Base-by-base conservation (phyloP, 2,888 invertebrate genomes). In the Heliconius ismenius region DNA sequence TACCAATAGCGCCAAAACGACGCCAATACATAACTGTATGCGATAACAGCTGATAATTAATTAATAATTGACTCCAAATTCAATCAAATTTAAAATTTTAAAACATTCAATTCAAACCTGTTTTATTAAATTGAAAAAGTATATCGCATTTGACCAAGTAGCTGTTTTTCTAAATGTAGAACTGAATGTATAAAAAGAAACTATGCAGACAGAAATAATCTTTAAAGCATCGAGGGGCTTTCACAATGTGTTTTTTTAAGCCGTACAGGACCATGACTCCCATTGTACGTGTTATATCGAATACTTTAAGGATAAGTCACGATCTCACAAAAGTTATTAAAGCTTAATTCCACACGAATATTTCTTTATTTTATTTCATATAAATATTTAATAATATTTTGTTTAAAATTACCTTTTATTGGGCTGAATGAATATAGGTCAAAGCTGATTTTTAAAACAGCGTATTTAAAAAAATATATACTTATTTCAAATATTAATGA, bases 191-290 rank as follows among this genome's bases (percentile, higher is more conserved):
- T 67, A 67, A 67, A 70, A 70, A 58, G 54, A 13, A 69, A 54
- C 69, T 32, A 54, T 69, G 69, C 69, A 54, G 49, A 70, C n/a
- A 70, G 21, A 67, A 67, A 32, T 70, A 70, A 70, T 58, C 70
- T 70, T 70, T 28, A 32, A 36, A 70, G 58, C 32, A 54, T 32
- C 70, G n/a, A 36, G 32, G 70, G 70, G 18, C 88, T 87, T 86
- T 87, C 87, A 88, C 68, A 64, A 64, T n/a, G 75, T 58, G 54
- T 70, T 70, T 70, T 68, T 70, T 70, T 70, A 58, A 74, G 63
- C 32, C 32, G 54, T 24, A 58, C 3, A 70, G n/a, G 54, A 24
- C 70, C 36, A 70, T 70, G 69, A 58, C 58, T 21, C 32, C 69
- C 49, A 54, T 69, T 69, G 54, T 28, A 49, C 69, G 49, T 28